Evolutionary conservation across 2,113 vertebrate species (phyloP), one percentile per base, ranked within the genome.

Genomic region (Cephalopholis sonnerati): DNA sequence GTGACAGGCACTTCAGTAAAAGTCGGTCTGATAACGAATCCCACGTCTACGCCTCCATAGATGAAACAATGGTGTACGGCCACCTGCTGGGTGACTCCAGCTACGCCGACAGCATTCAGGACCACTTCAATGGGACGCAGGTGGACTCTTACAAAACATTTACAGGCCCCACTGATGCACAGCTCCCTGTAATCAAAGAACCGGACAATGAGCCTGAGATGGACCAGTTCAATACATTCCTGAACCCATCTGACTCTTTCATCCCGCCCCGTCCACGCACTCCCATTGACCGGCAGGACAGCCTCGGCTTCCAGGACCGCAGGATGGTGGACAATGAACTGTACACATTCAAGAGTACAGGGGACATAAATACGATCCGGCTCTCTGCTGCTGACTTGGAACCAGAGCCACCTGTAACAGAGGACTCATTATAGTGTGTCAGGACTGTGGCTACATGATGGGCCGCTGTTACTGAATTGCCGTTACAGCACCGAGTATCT

Each of bases 1-100:
- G 87, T 1, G 96, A 94, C 50, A 61, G 51, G 0, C 84, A 93
- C 29, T 97, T 97, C 46, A 59, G 81, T 27, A 97, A 97, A 82
- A 71, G 32, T 1, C 95, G 95, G 5, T 94, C 95, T 1, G 94
- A 95, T 27, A 97, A 95, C 0, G 97, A 98, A 0, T 97, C 97
- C 7, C 97, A 97, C 3, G 93, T 99, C 64, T 99, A 99, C 12
- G 96, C 94, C 0, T 95, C 96, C 77, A 98, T 99, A 16, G 98
- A 99, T 0, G 98, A 99, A 8, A 91, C 90, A 9, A 93, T 96
- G 95, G 93, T 96, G 9, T 99, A 98, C 4, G 93, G 96, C 6
- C 96, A 97, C 79, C 93, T 97, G 74, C 93, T 97, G 55, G 89
- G 78, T 10, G 64, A 91, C 84, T 0, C 36, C 65, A 83, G 87